phyloP scores from a whole-genome alignment of 2,797 vertebrate genomes.

The Anniella stebbinsi region DNA sequence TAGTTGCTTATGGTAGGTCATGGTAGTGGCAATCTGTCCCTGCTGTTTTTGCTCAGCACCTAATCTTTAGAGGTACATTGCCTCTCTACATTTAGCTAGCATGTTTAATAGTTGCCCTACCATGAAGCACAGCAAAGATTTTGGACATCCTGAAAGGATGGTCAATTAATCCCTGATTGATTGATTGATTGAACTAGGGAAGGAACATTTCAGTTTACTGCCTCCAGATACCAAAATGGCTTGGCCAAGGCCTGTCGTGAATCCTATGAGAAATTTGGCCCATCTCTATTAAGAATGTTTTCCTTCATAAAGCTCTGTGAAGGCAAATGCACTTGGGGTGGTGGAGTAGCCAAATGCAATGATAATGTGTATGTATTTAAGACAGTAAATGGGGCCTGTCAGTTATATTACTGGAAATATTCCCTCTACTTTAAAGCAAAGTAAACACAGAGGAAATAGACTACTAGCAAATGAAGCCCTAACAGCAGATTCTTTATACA shows the following conservation, averaged over 20 bases:
- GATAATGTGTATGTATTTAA: background rate
- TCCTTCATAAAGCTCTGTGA: background rate
- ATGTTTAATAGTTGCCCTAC: background rate
- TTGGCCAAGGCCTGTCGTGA: background rate
- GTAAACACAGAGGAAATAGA: constrained; percentile 44
- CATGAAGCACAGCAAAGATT: background rate
- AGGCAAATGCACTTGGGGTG: background rate
- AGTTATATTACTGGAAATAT: background rate
- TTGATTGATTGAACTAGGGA: background rate
- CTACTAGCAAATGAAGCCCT: constrained; percentile 43
- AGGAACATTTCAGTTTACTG: background rate
- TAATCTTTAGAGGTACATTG: background rate
- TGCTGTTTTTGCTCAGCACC: background rate
- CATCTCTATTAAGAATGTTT: background rate
- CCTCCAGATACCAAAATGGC: too few relatives aligned
- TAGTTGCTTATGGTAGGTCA: background rate
- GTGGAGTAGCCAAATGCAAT: background rate
- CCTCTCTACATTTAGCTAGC: background rate
- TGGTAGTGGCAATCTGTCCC: background rate
- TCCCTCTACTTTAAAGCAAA: background rate
- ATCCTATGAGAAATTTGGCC: background rate
- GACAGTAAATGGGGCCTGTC: background rate
- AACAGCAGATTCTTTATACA: constrained; percentile 56
- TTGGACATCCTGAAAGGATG: background rate
- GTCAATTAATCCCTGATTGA: background rate